Conservation (phyloP, 1,140 invertebrate species). For the Littorina saxatilis region DNA sequence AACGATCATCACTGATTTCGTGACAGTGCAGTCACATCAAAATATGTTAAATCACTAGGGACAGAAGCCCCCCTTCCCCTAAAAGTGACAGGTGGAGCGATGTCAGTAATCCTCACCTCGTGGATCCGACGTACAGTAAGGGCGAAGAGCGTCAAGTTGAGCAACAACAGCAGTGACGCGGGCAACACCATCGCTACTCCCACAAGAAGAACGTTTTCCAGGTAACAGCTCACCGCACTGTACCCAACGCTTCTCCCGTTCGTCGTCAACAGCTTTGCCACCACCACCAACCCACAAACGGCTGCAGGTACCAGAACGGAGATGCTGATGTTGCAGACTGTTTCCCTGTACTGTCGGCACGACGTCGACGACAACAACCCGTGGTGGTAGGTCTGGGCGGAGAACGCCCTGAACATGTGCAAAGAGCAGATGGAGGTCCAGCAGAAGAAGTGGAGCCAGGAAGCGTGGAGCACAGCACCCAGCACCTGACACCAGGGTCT, state of each 20-base stretch:
- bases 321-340: background rate
- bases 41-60: no score
- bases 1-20: no score
- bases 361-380: background rate
- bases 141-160: slow-evolving; percentile 46
- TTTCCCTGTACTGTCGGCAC: background rate
- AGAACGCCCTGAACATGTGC: slow-evolving; percentile 29
- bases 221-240: slow-evolving; percentile 41
- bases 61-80: no score
- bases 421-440: slow-evolving; percentile 20
- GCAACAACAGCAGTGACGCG: slow-evolving; percentile 16
- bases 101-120: no score
- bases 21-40: no score
- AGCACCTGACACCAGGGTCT: background rate
- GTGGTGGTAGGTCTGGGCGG: background rate
- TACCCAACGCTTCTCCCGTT: slow-evolving; percentile 33
- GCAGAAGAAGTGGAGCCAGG: slow-evolving; percentile 20
- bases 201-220: slow-evolving; percentile 30
- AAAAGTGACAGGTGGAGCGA: no score
- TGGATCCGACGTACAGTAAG: slow-evolving; percentile 35
- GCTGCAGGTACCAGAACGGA: background rate
- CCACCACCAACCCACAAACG: slow-evolving; percentile 8
- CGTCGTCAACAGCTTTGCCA: background rate
- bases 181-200: slow-evolving; percentile 36
- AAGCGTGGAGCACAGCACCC: background rate